Evolutionary conservation across 2,113 vertebrate species (phyloP).

Genomic region (Platysteira castanea): DNA sequence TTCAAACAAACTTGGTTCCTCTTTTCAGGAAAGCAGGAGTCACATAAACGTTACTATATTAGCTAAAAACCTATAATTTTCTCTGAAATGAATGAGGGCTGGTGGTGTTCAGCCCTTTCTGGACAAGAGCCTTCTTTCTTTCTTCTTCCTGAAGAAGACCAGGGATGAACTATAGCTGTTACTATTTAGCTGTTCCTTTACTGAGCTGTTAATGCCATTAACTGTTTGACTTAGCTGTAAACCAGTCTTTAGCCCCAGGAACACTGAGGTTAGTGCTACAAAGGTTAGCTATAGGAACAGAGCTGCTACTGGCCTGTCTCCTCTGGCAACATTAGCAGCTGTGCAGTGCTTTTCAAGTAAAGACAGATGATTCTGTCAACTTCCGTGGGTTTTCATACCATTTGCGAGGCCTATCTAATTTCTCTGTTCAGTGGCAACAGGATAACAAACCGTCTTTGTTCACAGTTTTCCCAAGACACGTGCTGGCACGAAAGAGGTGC

Average conservation of each 20-base stretch:
- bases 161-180: not conserved
- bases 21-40: not conserved
- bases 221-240: not conserved
- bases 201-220: not conserved
- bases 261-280: not conserved
- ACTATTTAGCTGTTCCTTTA: not conserved
- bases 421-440: not conserved
- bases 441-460: constrained; percentile 37
- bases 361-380: constrained; percentile 13
- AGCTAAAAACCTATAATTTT: not conserved
- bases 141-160: not conserved
- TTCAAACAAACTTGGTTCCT: not conserved
- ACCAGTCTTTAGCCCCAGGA: not conserved
- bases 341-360: not conserved
- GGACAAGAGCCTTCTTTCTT: not conserved
- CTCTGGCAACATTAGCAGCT: not conserved
- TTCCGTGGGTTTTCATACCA: not conserved
- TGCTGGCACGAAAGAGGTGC: not conserved
- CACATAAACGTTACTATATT: not conserved
- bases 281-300: not conserved
- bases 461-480: not conserved
- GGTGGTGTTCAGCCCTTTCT: not conserved
- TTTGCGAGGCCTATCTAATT: not conserved
- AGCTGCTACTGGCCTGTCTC: not conserved
- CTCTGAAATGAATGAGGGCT: not conserved